Evolutionary conservation across 92 coral and sea anemone species (phyloP), one percentile per base, ranked within the genome.

Genomic region (Porites rus): DNA sequence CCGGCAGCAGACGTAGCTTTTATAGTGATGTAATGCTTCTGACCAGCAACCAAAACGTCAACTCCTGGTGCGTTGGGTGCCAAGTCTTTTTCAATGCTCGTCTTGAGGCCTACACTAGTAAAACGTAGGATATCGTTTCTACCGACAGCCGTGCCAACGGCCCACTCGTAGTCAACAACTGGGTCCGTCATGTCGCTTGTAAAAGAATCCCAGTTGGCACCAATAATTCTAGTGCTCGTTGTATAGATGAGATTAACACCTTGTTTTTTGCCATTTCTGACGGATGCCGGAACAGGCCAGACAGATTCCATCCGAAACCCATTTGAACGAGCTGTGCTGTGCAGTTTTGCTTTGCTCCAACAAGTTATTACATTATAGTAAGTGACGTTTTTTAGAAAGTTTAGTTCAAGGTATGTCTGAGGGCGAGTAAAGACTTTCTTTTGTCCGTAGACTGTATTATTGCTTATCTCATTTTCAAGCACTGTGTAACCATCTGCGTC

Each of bases 141-240:
- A 14, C 87, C 93, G 25, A 76, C 76, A 51, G 74, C 58, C 56
- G 96, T 92, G 50, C 99, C 98, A 51, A 97, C 68, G n/a, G 97
- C 97, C 98, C 97, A 97, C 79, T 86, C 97, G 85, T 97, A 97
- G 66, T 86, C 89, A 65, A 86, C 86, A 10, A 97, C 96, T 60
- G 99, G 93, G 75, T 97, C 99, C 3, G 87, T 84, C 7, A 59
- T 66, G 71, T 95, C 98, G 52, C 92, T 92, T 16, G 66, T 59
- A 84, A 97, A 97, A 18, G 88, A 71, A 59, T 93, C 99, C 99
- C 99, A 97, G 74, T 91, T 89, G 71, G 95, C 97, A 53, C 96
- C 86, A 24, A 93, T 90, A 31, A 72, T 79, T 69, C 93, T 87
- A 43, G 94, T 90, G 80, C 88, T 93, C 22, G 95, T 89, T 65